These are phyloP conservation scores for Macropus fuliginosus DNA, from an alignment of 2,797 vertebrate species.

Conservation along the genomic window DNA sequence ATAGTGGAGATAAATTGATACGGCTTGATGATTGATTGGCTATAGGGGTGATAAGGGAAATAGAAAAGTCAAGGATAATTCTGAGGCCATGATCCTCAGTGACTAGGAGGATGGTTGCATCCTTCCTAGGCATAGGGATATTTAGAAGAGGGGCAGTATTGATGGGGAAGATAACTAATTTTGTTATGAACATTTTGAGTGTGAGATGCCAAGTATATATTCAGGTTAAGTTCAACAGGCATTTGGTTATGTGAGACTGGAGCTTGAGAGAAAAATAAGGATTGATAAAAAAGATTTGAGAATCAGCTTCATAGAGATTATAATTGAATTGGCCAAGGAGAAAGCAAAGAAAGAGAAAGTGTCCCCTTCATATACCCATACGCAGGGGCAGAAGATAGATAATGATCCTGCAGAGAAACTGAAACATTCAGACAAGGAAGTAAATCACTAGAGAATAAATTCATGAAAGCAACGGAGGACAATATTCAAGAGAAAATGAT, in stretches of 20 bases:
- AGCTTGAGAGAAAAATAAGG: not conserved
- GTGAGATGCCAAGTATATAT: not conserved
- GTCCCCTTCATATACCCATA: not conserved
- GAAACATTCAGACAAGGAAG: not conserved
- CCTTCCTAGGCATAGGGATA: not conserved
- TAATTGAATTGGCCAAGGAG: not conserved
- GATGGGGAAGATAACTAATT: not conserved
- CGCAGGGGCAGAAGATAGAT: not conserved
- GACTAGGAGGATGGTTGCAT: not conserved
- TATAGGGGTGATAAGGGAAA: not conserved
- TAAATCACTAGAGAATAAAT: not conserved
- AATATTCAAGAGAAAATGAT: not conserved
- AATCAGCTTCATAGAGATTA: not conserved
- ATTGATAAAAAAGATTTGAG: not conserved
- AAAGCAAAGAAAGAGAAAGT: not conserved
- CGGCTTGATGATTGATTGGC: not conserved
- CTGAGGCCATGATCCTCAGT: not conserved
- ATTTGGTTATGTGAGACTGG: not conserved
- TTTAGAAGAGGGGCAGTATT: not conserved
- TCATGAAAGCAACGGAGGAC: not conserved
- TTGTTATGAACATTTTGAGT: not conserved
- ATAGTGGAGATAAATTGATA: not conserved
- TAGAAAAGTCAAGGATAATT: not conserved
- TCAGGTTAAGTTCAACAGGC: not conserved
- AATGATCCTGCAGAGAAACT: not conserved